These are phyloP conservation scores for Malurus melanocephalus DNA, from an alignment of 2,113 vertebrate genomes.

Conservation along the genomic window DNA sequence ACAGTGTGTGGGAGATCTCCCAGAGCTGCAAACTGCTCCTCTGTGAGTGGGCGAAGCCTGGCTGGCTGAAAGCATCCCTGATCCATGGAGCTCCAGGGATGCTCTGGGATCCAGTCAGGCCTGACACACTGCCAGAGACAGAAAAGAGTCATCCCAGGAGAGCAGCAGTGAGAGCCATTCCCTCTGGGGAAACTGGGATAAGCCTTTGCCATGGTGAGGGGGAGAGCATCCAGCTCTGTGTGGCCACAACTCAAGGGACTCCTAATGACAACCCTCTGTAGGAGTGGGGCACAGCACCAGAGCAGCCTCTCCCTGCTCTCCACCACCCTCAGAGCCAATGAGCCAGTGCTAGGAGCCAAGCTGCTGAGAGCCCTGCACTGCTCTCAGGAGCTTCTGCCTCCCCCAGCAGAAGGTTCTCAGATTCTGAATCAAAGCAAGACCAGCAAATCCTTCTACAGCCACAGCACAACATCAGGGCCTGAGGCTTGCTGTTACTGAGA, in stretches of 20 bases:
- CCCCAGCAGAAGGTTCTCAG: background rate
- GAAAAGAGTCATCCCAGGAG: background rate
- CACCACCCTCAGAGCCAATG: background rate
- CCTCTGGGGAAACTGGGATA: background rate
- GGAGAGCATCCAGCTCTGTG: background rate
- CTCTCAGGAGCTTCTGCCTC: background rate
- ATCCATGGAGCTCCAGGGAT: background rate
- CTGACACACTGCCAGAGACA: background rate
- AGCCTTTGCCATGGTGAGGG: background rate
- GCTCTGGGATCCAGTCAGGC: background rate
- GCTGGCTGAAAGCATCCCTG: background rate
- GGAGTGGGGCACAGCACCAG: fast-evolving
- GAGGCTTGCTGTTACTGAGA: background rate
- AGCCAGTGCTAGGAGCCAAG: background rate
- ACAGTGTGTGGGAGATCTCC: conserved; percentile 3
- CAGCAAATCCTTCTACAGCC: background rate
- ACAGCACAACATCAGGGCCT: background rate
- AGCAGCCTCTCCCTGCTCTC: background rate
- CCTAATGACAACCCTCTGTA: background rate
- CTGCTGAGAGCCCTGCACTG: background rate
- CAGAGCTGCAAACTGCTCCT: background rate
- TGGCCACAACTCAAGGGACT: background rate
- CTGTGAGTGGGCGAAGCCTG: conserved; percentile 1
- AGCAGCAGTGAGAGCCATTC: background rate
- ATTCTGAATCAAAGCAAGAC: background rate